A percentile compares a stretch with the other conserved stretches of the same genome.
phyloP scores from a whole-genome alignment of 2,113 vertebrate genomes.

The Lethenteron reissneri region DNA sequence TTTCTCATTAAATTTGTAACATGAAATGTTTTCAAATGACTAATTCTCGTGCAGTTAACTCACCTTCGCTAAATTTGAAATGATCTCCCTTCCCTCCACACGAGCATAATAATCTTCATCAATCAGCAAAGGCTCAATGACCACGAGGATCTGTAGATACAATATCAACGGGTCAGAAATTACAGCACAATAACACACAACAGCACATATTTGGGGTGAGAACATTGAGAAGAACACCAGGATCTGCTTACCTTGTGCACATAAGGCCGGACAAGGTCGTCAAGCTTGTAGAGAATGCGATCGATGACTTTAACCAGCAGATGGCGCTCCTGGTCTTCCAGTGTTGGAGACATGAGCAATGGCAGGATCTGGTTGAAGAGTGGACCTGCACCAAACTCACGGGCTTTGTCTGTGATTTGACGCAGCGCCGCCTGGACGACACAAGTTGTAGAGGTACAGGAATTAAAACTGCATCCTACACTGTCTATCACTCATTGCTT shows the following conservation, averaged over 20 bases:
- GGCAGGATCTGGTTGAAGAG: conserved; percentile 95
- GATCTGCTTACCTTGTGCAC: conserved; percentile 62
- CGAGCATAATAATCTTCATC: conserved; percentile 98
- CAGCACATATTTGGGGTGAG: too few species aligned
- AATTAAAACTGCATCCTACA: too few species aligned
- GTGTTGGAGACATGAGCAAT: conserved; percentile 82
- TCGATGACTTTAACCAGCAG: conserved; percentile 96
- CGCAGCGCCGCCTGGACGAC: conserved; percentile 52
- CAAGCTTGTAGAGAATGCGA: conserved; percentile 88
- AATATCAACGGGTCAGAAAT: neutral
- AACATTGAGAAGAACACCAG: neutral
- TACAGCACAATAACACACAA: neutral
- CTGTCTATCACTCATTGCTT: too few species aligned
- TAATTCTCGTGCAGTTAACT: conserved; percentile 4
- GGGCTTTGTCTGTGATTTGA: conserved; percentile 93
- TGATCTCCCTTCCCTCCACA: conserved; percentile 96
- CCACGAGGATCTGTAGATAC: conserved; percentile 61
- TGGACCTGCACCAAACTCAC: conserved; percentile 83
- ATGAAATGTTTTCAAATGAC: neutral
- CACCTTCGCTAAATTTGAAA: conserved; percentile 98
- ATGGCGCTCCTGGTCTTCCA: conserved; percentile 94
- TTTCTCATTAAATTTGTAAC: neutral
- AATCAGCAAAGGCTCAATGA: conserved; percentile 86
- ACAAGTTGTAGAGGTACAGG: too few species aligned
- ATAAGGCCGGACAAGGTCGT: conserved; percentile 85